Base-by-base conservation (phyloP, 2,888 invertebrate species). In the Lasiommata megera region DNA sequence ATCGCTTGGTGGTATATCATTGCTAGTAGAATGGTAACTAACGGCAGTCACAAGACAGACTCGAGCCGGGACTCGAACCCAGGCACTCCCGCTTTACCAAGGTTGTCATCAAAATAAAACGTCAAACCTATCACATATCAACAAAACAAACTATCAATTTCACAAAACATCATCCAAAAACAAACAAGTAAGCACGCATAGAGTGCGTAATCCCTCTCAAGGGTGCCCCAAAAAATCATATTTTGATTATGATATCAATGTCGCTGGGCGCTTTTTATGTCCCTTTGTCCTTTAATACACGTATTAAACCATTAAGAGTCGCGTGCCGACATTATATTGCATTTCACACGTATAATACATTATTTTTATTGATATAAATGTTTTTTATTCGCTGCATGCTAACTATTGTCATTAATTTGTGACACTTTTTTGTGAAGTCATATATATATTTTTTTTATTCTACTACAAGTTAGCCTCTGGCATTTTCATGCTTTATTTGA, bases 211-310 rank as follows among this genome's bases (percentile, higher is more conserved):
- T 79, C 81, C 80, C 76, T 69, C 73, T 78, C 71, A 68, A 76
- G 79, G 76, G 80, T 63, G 60, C 76, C 76, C 77, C 75, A 71
- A 65, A 77, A 84, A 76, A 84, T 87, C 88, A 89, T 89, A 89
- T 90, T 89, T 89, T 86, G 88, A 89, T 89, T 87, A 88, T 85
- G 85, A 88, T 88, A 89, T 90, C 88, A 87, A 79, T 84, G 86
- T 83, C 86, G 75, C 79, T 80, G 80, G 79, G 76, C 41, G 68
- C 77, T 85, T 87, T 88, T 85, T 86, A 80, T 81, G 70, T 69
- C 82, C 58, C 58, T 74, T 87, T 88, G 83, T 85, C 67, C 75
- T 71, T 76, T 88, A 88, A 89, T 88, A 88, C 88, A 84, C 87
- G 77, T 79, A 90, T 89, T 88, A 88, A 89, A 81, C 88, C 80